Conservation (phyloP, 2,888 invertebrate genomes). For the Agrilus biguttatus region DNA sequence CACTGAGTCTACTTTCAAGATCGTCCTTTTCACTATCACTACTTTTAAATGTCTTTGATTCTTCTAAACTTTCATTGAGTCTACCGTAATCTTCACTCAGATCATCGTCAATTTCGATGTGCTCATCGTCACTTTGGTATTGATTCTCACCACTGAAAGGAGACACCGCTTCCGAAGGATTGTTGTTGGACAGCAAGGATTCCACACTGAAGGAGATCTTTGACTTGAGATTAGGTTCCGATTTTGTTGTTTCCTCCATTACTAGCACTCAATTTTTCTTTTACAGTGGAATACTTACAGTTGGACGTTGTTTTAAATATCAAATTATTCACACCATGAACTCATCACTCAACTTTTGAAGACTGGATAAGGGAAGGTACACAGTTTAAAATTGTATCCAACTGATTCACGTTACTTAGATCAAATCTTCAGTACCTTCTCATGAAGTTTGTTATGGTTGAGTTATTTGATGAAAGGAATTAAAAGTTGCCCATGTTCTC, state of each 20-base stretch:
- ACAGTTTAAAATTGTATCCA: too few relatives aligned
- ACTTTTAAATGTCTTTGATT: constrained; percentile 27
- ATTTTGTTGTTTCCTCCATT: constrained; percentile 23
- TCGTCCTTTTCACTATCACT: constrained; percentile 19
- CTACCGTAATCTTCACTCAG: constrained; percentile 31
- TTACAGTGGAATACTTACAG: not conserved
- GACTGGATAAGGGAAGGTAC: too few relatives aligned
- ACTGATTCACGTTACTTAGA: too few relatives aligned
- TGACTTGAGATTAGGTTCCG: constrained; percentile 36
- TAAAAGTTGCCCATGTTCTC: too few relatives aligned
- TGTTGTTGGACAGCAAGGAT: constrained; percentile 37
- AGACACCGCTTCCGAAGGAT: constrained; percentile 9
- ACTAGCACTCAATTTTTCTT: not conserved
- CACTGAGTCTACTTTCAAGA: constrained; percentile 29
- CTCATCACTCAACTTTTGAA: too few relatives aligned
- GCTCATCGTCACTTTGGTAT: constrained; percentile 13
- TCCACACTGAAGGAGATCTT: constrained; percentile 65
- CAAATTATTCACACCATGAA: too few relatives aligned
- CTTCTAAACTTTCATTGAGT: constrained; percentile 30
- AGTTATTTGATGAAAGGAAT: too few relatives aligned
- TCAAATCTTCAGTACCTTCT: too few relatives aligned
- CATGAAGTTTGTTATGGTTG: too few relatives aligned
- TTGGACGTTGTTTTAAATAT: not conserved
- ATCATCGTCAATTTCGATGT: constrained; percentile 32
- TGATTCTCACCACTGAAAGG: constrained; percentile 10